A percentile compares a stretch with the other conserved stretches of the same genome.
These are phyloP conservation scores for Syrmaticus mikado DNA, from an alignment of 2,113 vertebrate genomes.

Conservation along the genomic window DNA sequence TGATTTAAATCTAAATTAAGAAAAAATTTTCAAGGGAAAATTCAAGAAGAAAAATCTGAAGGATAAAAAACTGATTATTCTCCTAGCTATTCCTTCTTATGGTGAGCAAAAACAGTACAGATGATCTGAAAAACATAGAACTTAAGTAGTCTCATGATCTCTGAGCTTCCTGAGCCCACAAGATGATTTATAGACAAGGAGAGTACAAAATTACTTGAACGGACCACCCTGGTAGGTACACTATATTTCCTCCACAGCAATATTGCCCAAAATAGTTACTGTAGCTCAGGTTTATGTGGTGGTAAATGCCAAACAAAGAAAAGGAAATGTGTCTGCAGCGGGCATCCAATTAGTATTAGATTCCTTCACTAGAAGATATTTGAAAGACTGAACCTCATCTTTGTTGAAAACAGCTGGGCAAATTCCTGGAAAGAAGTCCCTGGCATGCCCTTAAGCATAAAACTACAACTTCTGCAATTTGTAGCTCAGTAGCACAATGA, in stretches of 20 bases:
- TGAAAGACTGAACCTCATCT: background rate
- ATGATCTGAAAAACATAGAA: background rate
- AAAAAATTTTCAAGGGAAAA: accelerated
- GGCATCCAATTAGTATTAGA: accelerated
- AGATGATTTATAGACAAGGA: no score
- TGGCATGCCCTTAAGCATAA: background rate
- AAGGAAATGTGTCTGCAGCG: accelerated
- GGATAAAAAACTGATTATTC: background rate
- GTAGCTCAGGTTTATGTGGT: background rate
- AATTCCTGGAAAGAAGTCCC: background rate
- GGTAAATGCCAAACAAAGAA: background rate
- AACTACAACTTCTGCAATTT: background rate
- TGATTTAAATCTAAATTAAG: background rate
- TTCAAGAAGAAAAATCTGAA: background rate
- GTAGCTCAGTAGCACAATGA: background rate
- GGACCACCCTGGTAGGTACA: background rate
- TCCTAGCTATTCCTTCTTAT: background rate
- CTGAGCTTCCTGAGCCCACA: background rate
- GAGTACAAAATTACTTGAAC: background rate
- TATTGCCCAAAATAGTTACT: background rate
- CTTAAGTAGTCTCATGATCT: background rate
- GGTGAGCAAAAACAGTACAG: background rate
- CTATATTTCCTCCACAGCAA: background rate
- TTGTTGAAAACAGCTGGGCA: background rate
- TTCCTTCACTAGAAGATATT: background rate